Evolutionary conservation across 1,140 invertebrate genomes (phyloP).

Genomic region (Chironomus striatipennis): DNA sequence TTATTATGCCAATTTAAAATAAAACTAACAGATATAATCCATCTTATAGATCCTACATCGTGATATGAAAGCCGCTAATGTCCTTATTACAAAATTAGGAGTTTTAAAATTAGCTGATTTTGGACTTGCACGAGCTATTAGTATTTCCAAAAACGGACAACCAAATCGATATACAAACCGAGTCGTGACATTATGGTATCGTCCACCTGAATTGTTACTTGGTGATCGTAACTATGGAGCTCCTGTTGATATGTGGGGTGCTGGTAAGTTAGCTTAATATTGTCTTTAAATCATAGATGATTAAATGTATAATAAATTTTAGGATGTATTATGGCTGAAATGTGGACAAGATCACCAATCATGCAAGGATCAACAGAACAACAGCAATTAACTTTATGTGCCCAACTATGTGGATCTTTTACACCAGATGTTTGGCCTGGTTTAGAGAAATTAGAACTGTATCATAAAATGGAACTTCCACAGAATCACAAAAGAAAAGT

Average conservation of each 20-base stretch:
- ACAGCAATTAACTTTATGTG: constrained; percentile 90
- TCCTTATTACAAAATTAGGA: constrained; percentile 96
- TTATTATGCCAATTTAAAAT: no score
- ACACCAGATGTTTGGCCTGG: constrained; percentile 90
- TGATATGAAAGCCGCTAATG: constrained; percentile 99
- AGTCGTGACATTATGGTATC: constrained; percentile 97
- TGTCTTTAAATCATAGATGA: neutral
- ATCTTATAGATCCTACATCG: constrained; percentile 68
- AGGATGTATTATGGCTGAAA: constrained; percentile 97
- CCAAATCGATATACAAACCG: constrained; percentile 92
- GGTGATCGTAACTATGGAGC: constrained; percentile 95
- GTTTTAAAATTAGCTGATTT: constrained; percentile 89
- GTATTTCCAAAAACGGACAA: constrained; percentile 74
- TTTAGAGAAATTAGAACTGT: constrained; percentile 87
- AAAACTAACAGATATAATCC: no score
- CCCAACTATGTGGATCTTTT: constrained; percentile 93
- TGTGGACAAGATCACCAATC: constrained; percentile 91
- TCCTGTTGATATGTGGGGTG: constrained; percentile 96
- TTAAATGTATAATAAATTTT: neutral
- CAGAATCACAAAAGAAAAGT: constrained; percentile 87
- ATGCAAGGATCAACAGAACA: constrained; percentile 93
- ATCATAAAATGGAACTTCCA: constrained; percentile 82
- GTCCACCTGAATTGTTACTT: constrained; percentile 63
- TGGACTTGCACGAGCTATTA: constrained; percentile 85
- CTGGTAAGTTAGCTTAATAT: constrained; percentile 42